Conservation (phyloP, 2,113 vertebrate genomes). For the Chionodraco myersi region DNA sequence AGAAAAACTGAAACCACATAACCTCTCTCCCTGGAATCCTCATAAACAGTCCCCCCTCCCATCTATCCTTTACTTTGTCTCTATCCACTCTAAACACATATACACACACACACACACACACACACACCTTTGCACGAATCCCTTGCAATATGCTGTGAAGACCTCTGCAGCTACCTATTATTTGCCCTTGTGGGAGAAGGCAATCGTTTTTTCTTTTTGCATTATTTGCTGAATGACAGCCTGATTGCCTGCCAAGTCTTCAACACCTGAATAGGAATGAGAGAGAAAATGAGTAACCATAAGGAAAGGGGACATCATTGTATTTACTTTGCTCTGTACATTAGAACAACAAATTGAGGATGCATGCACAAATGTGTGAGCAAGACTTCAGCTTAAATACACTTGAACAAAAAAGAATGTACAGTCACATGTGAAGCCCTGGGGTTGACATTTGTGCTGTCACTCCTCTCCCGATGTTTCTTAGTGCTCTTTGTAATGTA, state of each 20-base stretch:
- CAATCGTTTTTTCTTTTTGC: neutral
- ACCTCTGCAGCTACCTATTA: conserved; percentile 9
- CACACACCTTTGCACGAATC: neutral
- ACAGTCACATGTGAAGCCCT: neutral
- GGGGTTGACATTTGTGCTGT: neutral
- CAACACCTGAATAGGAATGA: neutral
- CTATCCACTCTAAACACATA: neutral
- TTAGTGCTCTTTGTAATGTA: conserved; percentile 11
- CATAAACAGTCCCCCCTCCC: conserved; percentile 46
- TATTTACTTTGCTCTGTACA: neutral
- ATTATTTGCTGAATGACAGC: conserved; percentile 22
- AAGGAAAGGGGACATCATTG: neutral
- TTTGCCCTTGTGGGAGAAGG: conserved; percentile 3
- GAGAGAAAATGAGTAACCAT: conserved; percentile 2
- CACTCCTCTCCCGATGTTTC: conserved; percentile 9
- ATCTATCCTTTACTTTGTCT: conserved; percentile 23
- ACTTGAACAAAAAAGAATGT: neutral
- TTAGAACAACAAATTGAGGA: neutral
- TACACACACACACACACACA: neutral
- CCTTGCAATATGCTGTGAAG: neutral
- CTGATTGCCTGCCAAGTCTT: conserved; percentile 17
- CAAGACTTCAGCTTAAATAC: neutral
- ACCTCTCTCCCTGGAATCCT: conserved; percentile 48
- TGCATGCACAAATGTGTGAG: neutral
- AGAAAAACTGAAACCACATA: conserved; percentile 41